These are phyloP conservation scores for Hyphantria cunea DNA, from an alignment of 1,140 invertebrate species.

Conservation along the genomic window DNA sequence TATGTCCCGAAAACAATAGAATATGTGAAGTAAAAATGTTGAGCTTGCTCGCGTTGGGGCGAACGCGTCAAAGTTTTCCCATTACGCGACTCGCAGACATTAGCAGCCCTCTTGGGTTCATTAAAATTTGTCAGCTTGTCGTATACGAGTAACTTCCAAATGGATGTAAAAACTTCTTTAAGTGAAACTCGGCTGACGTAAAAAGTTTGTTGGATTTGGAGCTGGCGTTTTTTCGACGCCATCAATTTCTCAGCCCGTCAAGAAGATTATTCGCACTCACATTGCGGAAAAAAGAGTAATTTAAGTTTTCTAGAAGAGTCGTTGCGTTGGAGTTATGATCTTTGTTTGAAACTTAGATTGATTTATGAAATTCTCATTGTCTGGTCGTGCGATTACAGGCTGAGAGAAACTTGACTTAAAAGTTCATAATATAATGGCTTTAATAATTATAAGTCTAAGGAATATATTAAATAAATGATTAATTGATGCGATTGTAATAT, in stretches of 20 bases:
- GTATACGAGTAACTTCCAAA: constrained; percentile 74
- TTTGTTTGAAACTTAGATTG: constrained; percentile 78
- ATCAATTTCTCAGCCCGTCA: constrained; percentile 79
- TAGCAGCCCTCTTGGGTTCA: constrained; percentile 76
- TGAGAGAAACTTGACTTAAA: constrained; percentile 35
- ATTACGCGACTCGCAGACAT: constrained; percentile 75
- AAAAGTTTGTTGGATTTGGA: constrained; percentile 74
- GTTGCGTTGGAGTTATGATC: constrained; percentile 74
- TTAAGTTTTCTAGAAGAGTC: constrained; percentile 76
- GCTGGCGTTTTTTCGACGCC: constrained; percentile 68
- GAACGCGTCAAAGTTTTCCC: constrained; percentile 72
- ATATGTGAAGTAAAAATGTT: constrained; percentile 36
- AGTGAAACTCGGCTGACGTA: constrained; percentile 78
- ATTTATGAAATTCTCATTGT: constrained; percentile 66
- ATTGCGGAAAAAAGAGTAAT: constrained; percentile 79
- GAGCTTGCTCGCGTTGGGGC: constrained; percentile 36
- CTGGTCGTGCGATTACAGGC: constrained; percentile 42
- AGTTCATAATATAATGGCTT: constrained; percentile 15
- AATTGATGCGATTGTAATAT: too few species aligned
- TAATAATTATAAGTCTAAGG: not conserved
- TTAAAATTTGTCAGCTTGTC: constrained; percentile 81
- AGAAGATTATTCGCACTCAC: constrained; percentile 80
- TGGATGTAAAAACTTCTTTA: constrained; percentile 78
- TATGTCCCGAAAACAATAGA: constrained; percentile 49
- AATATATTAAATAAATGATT: too few species aligned